Evolutionary conservation across 2,797 vertebrate genomes (phyloP).

Genomic region (Aeoliscus strigatus): DNA sequence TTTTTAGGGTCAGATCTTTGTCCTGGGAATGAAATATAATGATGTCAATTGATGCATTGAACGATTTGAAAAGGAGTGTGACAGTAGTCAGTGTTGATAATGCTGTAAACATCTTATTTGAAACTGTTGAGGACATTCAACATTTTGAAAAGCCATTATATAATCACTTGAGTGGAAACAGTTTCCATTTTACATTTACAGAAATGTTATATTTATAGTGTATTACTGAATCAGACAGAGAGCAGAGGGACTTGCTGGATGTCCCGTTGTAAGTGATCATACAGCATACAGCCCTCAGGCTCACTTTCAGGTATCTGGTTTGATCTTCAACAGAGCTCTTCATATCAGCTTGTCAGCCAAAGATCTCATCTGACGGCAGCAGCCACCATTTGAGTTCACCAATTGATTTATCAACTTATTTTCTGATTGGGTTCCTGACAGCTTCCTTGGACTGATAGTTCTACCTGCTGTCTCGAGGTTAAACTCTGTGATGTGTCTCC

Average conservation of each 20-base stretch:
- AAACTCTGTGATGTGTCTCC: conserved; percentile 50
- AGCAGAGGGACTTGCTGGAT: conserved; percentile 27
- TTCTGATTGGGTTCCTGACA: conserved; percentile 60
- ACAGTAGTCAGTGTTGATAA: too few species aligned
- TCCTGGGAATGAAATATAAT: too few species aligned
- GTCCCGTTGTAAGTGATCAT: conserved; percentile 48
- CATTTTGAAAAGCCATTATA: too few species aligned
- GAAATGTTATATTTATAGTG: conserved; percentile 11
- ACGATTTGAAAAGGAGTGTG: too few species aligned
- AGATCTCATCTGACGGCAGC: conserved; percentile 24
- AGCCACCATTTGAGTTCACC: conserved; percentile 42
- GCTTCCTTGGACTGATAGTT: conserved; percentile 48
- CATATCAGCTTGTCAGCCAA: conserved; percentile 41
- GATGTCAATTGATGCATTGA: too few species aligned
- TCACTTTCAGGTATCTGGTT: conserved; percentile 49
- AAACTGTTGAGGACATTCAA: too few species aligned
- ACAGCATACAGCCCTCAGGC: conserved; percentile 50
- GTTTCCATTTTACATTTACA: too few species aligned
- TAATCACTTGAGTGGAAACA: too few species aligned
- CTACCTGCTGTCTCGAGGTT: conserved; percentile 47
- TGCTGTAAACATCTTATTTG: too few species aligned
- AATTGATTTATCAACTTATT: conserved; percentile 59
- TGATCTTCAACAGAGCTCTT: conserved; percentile 53
- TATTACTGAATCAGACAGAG: conserved; percentile 31
- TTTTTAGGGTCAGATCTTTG: too few species aligned